Evolutionary conservation across 2,888 invertebrate genomes (phyloP).

Genomic region (Pedicia rivosa): DNA sequence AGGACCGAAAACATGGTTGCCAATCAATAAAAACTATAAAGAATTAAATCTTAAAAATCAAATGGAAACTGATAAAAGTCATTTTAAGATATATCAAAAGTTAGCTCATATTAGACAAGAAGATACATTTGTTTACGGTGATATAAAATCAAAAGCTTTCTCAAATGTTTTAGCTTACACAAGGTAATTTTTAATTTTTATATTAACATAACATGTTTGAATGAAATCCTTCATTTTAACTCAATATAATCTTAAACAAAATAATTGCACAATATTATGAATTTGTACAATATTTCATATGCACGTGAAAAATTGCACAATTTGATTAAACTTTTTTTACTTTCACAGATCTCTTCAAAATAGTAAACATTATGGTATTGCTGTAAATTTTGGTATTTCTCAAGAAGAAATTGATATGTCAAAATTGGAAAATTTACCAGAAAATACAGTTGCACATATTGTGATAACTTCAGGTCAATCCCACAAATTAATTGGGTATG

Average conservation of each 20-base stretch:
- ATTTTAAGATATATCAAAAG: constrained; percentile 43
- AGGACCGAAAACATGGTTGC: constrained; percentile 46
- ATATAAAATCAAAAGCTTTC: constrained; percentile 36
- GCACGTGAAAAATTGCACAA: too few species aligned
- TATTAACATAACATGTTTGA: neutral
- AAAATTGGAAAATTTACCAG: neutral
- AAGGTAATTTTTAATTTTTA: constrained; percentile 26
- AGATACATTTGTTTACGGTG: constrained; percentile 35
- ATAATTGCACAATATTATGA: too few species aligned
- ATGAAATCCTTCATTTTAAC: neutral
- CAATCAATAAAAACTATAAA: constrained; percentile 43
- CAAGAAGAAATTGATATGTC: neutral
- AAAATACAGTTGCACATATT: neutral
- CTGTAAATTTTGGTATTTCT: neutral
- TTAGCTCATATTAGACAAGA: constrained; percentile 37
- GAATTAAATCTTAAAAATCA: constrained; percentile 41
- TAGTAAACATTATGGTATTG: constrained; percentile 1
- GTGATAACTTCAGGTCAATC: neutral
- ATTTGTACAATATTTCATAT: too few species aligned
- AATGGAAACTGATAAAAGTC: constrained; percentile 32
- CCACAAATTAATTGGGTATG: neutral
- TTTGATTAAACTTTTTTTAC: too few species aligned
- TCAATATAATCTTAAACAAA: neutral
- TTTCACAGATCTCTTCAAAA: neutral
- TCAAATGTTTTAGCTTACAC: constrained; percentile 39